Evolutionary conservation across 1,140 invertebrate genomes (phyloP), one percentile per base, ranked within the genome.

Genomic region (Antheraea pernyi): DNA sequence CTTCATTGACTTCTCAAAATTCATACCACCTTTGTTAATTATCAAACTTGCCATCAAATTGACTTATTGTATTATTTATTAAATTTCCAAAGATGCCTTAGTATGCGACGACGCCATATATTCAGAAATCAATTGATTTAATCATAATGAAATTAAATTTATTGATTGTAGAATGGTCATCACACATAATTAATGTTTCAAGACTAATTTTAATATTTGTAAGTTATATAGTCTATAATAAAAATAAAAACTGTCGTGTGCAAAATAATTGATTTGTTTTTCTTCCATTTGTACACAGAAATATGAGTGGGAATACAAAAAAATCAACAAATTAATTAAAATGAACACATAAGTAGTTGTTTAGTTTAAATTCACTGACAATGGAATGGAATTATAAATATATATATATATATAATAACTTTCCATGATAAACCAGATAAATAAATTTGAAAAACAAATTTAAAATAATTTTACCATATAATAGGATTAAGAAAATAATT

Each of bases 241-340:
- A 53, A 48, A 48, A 48, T 48, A 48, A 48, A 63, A 37, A 22
- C 30, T 16, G 9, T 63, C 5, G 61, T 18, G 61, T 63, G 61
- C 61, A 63, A 63, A 63, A 63, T 61, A 63, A 63, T 63, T 30
- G 61, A 53, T 53, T 53, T 53, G 16, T 53, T 13, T 53, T 53
- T 16, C 11, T 42, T n/a, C 13, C 16, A 53, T 53, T 16, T 6
- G 16, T 53, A 16, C 16, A 53, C 16, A 53, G 0, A 53, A 13
- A 53, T 53, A 13, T 10, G 3, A 42, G 11, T 30, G n/a, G n/a
- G n/a, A 30, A 30, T 30, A 30, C 22, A 30, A 30, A 30, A 30
- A 30, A 30, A 1, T 30, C 1, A 30, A 2, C 22, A 30, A 30
- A 30, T 30, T 30, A 30, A 30, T 30, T 30, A 30, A 30, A 30